Percentiles rank a stretch among this genome's conserved stretches.
phyloP scores from a whole-genome alignment of 2,797 vertebrate genomes.

The Sebastes flavidus region DNA sequence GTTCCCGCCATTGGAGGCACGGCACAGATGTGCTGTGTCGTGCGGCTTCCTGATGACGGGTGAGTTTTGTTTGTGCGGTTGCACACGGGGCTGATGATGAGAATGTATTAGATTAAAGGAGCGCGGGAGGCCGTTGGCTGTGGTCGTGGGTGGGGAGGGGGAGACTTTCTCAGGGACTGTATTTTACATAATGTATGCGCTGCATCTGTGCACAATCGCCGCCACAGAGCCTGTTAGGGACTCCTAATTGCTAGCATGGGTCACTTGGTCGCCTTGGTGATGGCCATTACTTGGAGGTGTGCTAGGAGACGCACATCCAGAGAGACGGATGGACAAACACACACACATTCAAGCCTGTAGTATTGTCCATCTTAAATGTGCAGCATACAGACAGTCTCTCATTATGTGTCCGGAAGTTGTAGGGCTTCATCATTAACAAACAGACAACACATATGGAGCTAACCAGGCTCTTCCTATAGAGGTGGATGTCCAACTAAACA shows the following conservation, averaged over 20 bases:
- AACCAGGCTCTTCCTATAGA: constrained; percentile 3
- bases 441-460: constrained; percentile 11
- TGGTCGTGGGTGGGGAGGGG: constrained; percentile 14
- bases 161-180: constrained; percentile 55
- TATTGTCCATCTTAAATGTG: constrained; percentile 15
- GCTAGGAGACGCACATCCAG: constrained; percentile 17
- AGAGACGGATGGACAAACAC: constrained; percentile 5
- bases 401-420: constrained; percentile 47
- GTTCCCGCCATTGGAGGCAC: background rate
- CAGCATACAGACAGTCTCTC: constrained; percentile 1
- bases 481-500: constrained; percentile 17
- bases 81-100: constrained; percentile 45
- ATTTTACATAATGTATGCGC: constrained; percentile 74
- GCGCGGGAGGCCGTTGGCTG: constrained; percentile 26
- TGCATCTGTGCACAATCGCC: constrained; percentile 62
- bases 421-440: constrained; percentile 45
- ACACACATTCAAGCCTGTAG: background rate
- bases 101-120: constrained; percentile 65
- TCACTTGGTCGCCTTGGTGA: constrained; percentile 78
- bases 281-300: constrained; percentile 64
- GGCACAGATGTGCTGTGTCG: constrained; percentile 38
- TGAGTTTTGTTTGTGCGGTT: constrained; percentile 43
- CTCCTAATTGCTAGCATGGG: constrained; percentile 75
- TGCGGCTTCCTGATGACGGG: constrained; percentile 29
- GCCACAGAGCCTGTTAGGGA: constrained; percentile 60